Percentiles rank a stretch among this genome's conserved stretches.
Evolutionary conservation across 2,113 vertebrate species (phyloP).

Genomic region (Chloroceryle aenea): DNA sequence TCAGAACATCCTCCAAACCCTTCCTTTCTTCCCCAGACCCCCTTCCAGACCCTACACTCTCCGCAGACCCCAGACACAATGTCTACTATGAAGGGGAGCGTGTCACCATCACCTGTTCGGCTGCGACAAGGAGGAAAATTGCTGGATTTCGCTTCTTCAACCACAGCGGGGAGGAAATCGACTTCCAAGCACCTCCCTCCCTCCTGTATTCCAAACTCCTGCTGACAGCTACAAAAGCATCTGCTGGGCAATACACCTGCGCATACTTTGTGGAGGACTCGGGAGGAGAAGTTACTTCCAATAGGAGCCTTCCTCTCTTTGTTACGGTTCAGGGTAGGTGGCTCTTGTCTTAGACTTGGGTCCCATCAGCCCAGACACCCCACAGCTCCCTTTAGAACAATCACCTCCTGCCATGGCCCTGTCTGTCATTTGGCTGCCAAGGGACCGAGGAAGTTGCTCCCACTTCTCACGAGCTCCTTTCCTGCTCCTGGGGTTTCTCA

Average conservation of each 20-base stretch:
- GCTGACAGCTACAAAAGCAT: background rate
- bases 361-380: background rate
- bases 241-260: background rate
- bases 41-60: background rate
- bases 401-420: background rate
- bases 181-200: no score
- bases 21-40: background rate
- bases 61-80: background rate
- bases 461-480: background rate
- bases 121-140: rapidly evolving
- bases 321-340: background rate
- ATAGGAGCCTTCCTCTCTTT: background rate
- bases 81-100: background rate
- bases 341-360: background rate
- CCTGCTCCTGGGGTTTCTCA: background rate
- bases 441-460: background rate
- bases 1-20: background rate
- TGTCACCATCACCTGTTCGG: background rate
- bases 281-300: background rate
- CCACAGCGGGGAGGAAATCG: background rate
- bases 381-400: background rate
- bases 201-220: background rate
- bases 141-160: background rate
- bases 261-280: background rate
- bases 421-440: no score